phyloP scores from a whole-genome alignment of 2,797 vertebrate species.

The Diceros bicornis region DNA sequence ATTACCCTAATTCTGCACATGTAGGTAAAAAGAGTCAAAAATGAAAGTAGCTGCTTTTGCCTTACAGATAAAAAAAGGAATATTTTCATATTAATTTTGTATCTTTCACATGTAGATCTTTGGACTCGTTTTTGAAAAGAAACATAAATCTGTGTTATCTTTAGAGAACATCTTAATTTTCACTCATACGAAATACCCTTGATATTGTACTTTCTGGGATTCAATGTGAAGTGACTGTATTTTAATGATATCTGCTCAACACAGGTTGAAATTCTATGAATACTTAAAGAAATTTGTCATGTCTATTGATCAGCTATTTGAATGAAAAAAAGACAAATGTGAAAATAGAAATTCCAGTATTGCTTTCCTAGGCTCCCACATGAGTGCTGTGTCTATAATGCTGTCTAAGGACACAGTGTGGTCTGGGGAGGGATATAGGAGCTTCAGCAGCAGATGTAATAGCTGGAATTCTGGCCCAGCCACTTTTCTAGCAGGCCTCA shows the following conservation, averaged over 20 bases:
- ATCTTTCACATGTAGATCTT: background rate
- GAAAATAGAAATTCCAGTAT: slow-evolving; percentile 18
- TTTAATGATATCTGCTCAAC: background rate
- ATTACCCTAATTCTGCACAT: background rate
- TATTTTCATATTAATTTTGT: slow-evolving; percentile 17
- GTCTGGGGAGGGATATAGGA: background rate
- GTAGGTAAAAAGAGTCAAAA: slow-evolving; percentile 2
- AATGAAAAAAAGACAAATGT: background rate
- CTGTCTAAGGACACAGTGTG: background rate
- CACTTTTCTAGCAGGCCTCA: background rate
- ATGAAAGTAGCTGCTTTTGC: slow-evolving; percentile 8
- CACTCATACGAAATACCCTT: background rate
- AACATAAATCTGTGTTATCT: background rate
- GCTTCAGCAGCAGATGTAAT: background rate
- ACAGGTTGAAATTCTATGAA: background rate
- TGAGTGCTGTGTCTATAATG: background rate
- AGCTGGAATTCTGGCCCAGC: background rate
- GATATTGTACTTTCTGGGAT: background rate
- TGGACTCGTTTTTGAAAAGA: background rate
- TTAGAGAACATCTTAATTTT: background rate
- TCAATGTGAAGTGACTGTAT: background rate
- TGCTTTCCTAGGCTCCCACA: background rate
- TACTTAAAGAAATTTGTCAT: background rate
- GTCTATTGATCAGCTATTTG: background rate
- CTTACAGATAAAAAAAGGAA: slow-evolving; percentile 17